Conservation (phyloP, 2,797 vertebrate species). For the Rhynchotus rufescens region DNA sequence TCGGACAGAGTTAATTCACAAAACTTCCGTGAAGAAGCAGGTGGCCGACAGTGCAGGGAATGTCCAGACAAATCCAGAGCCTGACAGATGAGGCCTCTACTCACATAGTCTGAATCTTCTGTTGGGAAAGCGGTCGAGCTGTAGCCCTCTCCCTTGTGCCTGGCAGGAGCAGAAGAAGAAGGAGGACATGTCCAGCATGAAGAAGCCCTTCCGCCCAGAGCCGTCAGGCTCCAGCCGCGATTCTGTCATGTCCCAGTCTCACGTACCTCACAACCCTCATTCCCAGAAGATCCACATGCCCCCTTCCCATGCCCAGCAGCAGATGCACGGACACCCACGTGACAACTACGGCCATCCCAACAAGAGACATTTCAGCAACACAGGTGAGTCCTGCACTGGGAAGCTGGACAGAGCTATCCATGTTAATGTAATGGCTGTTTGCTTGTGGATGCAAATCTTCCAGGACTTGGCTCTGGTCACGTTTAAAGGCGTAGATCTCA, state of each 20-base stretch:
- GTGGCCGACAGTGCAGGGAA: not conserved
- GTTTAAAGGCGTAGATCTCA: not conserved
- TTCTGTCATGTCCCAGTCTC: constrained; percentile 84
- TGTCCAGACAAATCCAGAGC: not conserved
- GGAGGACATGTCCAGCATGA: constrained; percentile 85
- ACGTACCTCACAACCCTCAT: constrained; percentile 78
- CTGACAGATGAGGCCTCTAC: not conserved
- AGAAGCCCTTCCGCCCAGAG: constrained; percentile 90
- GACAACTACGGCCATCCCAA: constrained; percentile 87
- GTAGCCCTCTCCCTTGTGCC: not conserved
- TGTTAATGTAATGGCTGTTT: not conserved
- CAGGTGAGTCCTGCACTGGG: constrained; percentile 62
- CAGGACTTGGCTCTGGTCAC: not conserved
- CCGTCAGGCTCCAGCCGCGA: constrained; percentile 91
- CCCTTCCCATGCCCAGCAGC: constrained; percentile 82
- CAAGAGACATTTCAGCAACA: constrained; percentile 92
- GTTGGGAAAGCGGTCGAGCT: not conserved
- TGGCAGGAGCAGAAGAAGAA: constrained; percentile 95
- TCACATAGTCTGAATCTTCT: not conserved
- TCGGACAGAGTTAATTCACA: not conserved
- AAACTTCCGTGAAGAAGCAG: not conserved
- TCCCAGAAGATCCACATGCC: constrained; percentile 84
- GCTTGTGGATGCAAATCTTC: not conserved
- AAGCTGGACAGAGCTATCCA: not conserved
- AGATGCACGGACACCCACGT: constrained; percentile 89